phyloP scores from a whole-genome alignment of 2,113 vertebrate species.

The Vulpes lagopus region DNA sequence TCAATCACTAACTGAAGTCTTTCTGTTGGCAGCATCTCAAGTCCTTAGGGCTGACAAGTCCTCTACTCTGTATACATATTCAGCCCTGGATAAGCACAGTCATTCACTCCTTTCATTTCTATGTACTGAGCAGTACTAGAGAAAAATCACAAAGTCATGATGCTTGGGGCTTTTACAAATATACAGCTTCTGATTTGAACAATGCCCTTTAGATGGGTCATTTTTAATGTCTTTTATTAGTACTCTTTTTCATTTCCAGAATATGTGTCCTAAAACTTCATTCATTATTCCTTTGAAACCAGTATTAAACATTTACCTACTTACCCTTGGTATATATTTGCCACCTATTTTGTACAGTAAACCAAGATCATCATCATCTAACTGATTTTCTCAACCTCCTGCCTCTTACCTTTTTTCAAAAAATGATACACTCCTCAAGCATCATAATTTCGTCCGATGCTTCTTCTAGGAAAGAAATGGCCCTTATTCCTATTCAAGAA shows the following conservation, averaged over 20 bases:
- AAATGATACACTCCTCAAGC: background rate
- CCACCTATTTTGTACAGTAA: background rate
- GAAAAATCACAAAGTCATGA: background rate
- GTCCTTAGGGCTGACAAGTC: background rate
- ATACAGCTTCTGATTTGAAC: conserved; percentile 3
- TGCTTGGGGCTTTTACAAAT: background rate
- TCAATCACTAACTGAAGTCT: background rate
- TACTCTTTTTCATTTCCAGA: background rate
- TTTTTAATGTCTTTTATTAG: background rate
- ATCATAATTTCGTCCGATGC: background rate
- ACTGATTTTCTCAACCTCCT: background rate
- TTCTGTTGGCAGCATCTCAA: background rate
- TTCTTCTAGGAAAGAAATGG: background rate
- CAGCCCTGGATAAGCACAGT: background rate
- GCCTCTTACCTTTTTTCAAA: background rate
- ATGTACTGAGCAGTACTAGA: background rate
- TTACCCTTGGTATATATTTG: background rate
- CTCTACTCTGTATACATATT: background rate
- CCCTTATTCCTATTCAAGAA: background rate
- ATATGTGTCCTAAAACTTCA: background rate
- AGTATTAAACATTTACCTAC: background rate
- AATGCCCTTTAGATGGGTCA: background rate
- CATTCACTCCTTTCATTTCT: background rate
- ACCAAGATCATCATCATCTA: background rate
- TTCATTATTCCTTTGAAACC: conserved; percentile 1